Base-by-base conservation (phyloP, 2,888 invertebrate species). In the Scaptomyza tumidula region DNA sequence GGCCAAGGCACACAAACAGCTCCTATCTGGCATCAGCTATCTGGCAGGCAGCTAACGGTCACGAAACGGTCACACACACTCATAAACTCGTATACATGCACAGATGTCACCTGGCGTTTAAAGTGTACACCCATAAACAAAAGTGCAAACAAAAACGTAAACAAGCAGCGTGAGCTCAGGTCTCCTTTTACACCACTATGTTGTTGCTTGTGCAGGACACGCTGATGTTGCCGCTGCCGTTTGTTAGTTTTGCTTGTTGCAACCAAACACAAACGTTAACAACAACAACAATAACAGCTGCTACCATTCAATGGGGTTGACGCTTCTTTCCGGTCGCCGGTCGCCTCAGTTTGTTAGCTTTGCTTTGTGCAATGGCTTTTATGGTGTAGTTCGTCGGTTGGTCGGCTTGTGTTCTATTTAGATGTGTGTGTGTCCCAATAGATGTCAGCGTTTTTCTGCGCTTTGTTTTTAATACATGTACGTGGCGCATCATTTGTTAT, bases 91-190 rank as follows among this genome's bases (percentile, higher is more conserved):
- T 60, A 64, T 16, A 58, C 46, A 73, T 29, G 49, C 14, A 49
- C 39, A 60, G 50, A 68, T 59, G 59, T 54, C 44, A 64, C 66
- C 71, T 64, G 69, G 73, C 80, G 70, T 82, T 87, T 86, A 82
- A 88, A 85, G 86, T 86, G 88, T 85, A 82, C 86, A 86, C 86
- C 88, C 80, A 87, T 88, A 87, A 87, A 87, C 80, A 87, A 85
- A 86, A 85, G 85, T 85, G 88, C 88, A 85, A 85, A 85, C 85
- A 85, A 88, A 80, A 88, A 78, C 80, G 82, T 87, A 85, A 85
- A 82, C 88, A 85, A 82, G 85, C 70, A 68, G 58, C 56, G 59
- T 27, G 37, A 52, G 37, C 52, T 33, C 44, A 58, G 67, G 39
- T 48, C 24, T 37, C 19, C 52, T 31, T 14, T 13, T 19, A 6